phyloP scores from a whole-genome alignment of 2,888 invertebrate genomes.

The Amphimallon solstitiale region DNA sequence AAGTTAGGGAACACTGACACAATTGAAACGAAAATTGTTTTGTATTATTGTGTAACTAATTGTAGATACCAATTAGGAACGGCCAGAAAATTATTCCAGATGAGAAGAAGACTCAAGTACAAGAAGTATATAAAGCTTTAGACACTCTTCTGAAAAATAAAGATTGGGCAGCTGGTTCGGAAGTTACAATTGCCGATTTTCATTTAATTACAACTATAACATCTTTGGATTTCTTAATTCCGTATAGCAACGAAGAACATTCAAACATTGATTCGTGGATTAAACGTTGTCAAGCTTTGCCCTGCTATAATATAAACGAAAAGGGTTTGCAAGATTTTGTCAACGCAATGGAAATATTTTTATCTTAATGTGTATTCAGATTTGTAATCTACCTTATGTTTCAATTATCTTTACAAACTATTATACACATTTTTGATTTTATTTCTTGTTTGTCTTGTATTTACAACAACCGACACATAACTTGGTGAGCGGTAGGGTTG shows the following conservation, averaged over 20 bases:
- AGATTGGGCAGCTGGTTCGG: slow-evolving; percentile 64
- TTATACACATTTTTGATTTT: too few relatives aligned
- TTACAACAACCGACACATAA: too few relatives aligned
- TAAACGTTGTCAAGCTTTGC: slow-evolving; percentile 51
- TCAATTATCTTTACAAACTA: too few relatives aligned
- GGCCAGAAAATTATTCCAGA: slow-evolving; percentile 3
- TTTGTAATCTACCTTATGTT: too few relatives aligned
- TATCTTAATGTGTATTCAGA: neutral
- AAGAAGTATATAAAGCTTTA: slow-evolving; percentile 63
- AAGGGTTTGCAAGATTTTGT: slow-evolving; percentile 27
- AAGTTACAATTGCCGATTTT: slow-evolving; percentile 50
- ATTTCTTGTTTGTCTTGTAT: too few relatives aligned
- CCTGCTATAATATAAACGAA: slow-evolving; percentile 48
- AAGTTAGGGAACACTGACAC: slow-evolving; percentile 49
- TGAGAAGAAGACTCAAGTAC: slow-evolving; percentile 12
- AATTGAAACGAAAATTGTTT: too few relatives aligned
- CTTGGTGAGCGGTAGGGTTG: too few relatives aligned
- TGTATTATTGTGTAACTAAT: neutral
- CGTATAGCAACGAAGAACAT: slow-evolving; percentile 40
- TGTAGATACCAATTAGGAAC: neutral
- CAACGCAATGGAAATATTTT: neutral
- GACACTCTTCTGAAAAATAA: slow-evolving; percentile 64
- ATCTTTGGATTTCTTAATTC: slow-evolving; percentile 42
- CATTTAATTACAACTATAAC: slow-evolving; percentile 46
- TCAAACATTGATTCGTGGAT: slow-evolving; percentile 53